Percentiles rank a stretch among this genome's conserved stretches.
Conservation (phyloP, 2,113 vertebrate species). For the Prolemur simus region DNA sequence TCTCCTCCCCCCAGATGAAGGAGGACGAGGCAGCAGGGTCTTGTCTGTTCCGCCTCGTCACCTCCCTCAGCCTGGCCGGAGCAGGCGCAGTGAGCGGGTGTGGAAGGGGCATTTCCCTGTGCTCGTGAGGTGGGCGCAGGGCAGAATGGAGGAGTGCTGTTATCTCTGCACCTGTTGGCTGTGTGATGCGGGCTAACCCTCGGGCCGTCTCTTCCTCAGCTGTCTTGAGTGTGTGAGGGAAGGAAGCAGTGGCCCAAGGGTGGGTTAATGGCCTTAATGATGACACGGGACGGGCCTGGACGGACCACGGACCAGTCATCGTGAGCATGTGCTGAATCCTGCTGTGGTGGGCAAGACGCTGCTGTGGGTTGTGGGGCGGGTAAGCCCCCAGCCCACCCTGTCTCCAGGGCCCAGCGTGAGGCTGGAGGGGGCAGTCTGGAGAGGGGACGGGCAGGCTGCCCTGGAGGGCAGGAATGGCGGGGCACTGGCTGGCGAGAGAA, state of each 20-base stretch:
- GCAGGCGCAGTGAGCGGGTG: too few species aligned
- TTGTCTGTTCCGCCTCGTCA: rapidly evolving
- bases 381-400: rapidly evolving
- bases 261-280: not conserved
- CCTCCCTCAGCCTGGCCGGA: not conserved
- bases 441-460: too few species aligned
- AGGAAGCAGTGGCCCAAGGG: not conserved
- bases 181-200: too few species aligned
- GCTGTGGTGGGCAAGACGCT: not conserved
- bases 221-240: not conserved
- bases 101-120: too few species aligned
- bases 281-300: rapidly evolving
- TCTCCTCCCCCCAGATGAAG: not conserved
- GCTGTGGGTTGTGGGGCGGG: not conserved
- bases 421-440: not conserved
- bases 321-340: not conserved
- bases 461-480: not conserved
- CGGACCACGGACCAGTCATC: too few species aligned
- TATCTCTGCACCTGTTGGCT: not conserved
- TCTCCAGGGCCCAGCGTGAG: not conserved
- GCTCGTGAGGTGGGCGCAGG: not conserved
- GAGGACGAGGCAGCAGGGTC: not conserved
- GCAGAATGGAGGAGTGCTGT: not conserved
- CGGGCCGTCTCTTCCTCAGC: not conserved
- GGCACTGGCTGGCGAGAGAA: rapidly evolving